Conservation (phyloP, 2,888 invertebrate species). For the Conomelus anceps region DNA sequence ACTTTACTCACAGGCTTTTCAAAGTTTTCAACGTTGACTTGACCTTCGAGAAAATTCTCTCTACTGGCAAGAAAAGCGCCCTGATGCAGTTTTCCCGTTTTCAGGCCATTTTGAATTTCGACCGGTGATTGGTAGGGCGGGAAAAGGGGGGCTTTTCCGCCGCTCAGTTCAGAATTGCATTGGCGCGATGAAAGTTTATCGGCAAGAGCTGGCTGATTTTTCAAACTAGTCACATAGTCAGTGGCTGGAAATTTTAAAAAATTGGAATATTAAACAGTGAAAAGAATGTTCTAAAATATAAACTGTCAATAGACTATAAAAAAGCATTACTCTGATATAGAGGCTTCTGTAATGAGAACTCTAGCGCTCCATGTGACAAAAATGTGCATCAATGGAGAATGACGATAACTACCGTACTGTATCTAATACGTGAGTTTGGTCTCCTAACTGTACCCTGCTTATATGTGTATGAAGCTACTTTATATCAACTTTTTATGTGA, state of each 20-base stretch:
- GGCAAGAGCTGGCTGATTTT: slow-evolving; percentile 57
- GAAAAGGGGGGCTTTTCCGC: slow-evolving; percentile 48
- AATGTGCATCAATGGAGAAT: no score
- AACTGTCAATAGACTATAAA: no score
- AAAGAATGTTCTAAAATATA: no score
- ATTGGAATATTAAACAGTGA: no score
- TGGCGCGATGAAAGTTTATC: slow-evolving; percentile 63
- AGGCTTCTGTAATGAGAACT: no score
- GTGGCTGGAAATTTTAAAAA: slow-evolving; percentile 51
- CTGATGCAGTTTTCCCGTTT: slow-evolving; percentile 65
- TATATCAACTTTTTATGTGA: no score
- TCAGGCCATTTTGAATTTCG: slow-evolving; percentile 73
- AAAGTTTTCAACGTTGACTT: slow-evolving; percentile 68
- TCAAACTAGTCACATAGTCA: slow-evolving; percentile 70
- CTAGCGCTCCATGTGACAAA: no score
- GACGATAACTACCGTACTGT: no score
- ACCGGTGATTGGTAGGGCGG: slow-evolving; percentile 76
- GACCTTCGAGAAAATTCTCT: slow-evolving; percentile 92
- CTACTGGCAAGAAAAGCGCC: slow-evolving; percentile 80
- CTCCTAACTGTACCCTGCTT: no score
- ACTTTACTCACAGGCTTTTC: slow-evolving; percentile 67
- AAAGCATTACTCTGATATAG: no score
- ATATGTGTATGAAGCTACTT: no score
- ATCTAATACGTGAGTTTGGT: no score
- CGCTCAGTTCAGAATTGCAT: slow-evolving; percentile 48